Evolutionary conservation across 2,888 invertebrate species (phyloP), one percentile per base, ranked within the genome.

Genomic region (Ophion obscuratus): DNA sequence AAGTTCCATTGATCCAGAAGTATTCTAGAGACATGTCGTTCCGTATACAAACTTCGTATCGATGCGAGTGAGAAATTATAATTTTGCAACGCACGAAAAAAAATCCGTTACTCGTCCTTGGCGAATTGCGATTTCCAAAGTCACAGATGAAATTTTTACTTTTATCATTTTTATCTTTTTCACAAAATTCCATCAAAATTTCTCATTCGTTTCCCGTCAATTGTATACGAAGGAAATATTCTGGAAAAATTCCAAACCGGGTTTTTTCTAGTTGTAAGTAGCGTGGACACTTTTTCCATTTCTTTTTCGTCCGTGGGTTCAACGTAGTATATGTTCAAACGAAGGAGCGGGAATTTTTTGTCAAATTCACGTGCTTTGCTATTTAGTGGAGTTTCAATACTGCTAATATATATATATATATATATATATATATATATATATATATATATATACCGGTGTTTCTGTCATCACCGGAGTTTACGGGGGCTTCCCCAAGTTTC

Each of bases 321-420:
- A 24, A 67, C 11, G 57, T 47, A 9, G 44, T 74, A 20, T 36
- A 61, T 70, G 24, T 62, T 84, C 67, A 62, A 78, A 78, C 67
- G 73, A 77, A 78, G 27, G 36, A 36, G 47, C 40, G 44, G 44
- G 31, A 78, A 20, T 2, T 31, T 47, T 27, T 24, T 76, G 0
- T 61, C 3, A 76, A 17, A 62, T 67, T 79, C 44, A 70, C 80
- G 85, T 86, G 85, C 85, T 78, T 64, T 74, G 57, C 86, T 86
- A 86, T 64, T 57, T 77, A 78, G 59, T 70, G 73, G 57, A 68
- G 68, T 74, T 67, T 36, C 14, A 47, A 71, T 64, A 64, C 76
- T 68, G 80, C 77, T 53, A 78, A 24, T 24, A 24, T 24, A 24
- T 24, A 24, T 24, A 24, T 24, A 24, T 24, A 24, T 24, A 24